These are phyloP conservation scores for Actinostola sp. DNA, from an alignment of 92 coral and sea anemone species.

Conservation along the genomic window DNA sequence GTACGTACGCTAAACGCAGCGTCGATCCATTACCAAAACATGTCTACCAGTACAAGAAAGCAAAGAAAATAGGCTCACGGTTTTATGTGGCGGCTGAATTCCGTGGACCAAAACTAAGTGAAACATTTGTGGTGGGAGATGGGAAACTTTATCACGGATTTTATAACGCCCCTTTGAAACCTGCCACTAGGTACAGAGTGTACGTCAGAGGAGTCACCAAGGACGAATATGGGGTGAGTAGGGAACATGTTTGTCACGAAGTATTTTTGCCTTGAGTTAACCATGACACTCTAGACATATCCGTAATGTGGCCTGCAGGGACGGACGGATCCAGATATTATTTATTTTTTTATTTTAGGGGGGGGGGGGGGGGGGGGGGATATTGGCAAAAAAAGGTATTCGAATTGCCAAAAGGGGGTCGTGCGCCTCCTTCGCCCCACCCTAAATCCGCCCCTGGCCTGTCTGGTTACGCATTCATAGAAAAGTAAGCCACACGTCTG, in stretches of 20 bases:
- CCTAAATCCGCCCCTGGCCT: no score
- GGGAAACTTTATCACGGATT: conserved; percentile 58
- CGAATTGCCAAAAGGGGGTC: no score
- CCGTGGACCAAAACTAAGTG: conserved; percentile 11
- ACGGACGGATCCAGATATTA: no score
- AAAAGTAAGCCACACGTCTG: no score
- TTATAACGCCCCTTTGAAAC: conserved; percentile 66
- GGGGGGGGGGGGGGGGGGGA: no score
- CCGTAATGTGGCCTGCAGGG: no score
- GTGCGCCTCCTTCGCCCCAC: no score
- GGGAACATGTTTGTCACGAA: neutral
- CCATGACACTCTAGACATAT: no score
- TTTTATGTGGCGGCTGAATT: conserved; percentile 85
- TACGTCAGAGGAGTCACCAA: conserved; percentile 75
- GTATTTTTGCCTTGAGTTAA: no score
- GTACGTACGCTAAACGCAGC: conserved; percentile 31
- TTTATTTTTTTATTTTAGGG: no score
- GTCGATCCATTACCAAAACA: conserved; percentile 35
- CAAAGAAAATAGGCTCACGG: conserved; percentile 32
- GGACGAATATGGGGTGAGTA: conserved; percentile 62
- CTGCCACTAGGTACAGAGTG: conserved; percentile 69
- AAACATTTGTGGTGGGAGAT: conserved; percentile 77
- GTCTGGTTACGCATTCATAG: no score
- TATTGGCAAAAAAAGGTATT: no score
- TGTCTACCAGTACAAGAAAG: conserved; percentile 34